phyloP scores from a whole-genome alignment of 1,140 invertebrate genomes.

The Heliconius eleuchia region DNA sequence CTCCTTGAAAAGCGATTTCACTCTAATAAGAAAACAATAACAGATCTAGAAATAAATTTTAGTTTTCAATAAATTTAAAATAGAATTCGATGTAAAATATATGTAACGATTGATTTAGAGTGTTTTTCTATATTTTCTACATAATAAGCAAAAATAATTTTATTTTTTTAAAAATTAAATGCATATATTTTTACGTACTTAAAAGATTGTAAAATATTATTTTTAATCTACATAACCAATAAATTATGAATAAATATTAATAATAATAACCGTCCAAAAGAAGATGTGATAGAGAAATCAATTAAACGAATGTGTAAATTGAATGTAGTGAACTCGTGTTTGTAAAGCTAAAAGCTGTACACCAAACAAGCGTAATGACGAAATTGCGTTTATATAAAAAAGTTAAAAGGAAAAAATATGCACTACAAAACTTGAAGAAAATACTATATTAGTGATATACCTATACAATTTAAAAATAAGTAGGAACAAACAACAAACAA shows the following conservation, averaged over 20 bases:
- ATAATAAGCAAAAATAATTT: neutral
- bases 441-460: neutral
- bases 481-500: constrained; percentile 40
- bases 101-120: neutral
- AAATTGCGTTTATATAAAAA: neutral
- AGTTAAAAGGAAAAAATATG: neutral
- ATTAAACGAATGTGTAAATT: neutral
- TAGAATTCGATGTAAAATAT: neutral
- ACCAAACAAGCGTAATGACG: constrained; percentile 1
- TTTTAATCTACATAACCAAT: neutral
- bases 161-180: neutral
- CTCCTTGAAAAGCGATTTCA: constrained; percentile 37
- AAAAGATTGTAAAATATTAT: neutral
- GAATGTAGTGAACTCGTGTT: constrained; percentile 35
- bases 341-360: constrained; percentile 28
- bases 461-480: constrained; percentile 28
- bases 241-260: neutral
- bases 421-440: neutral
- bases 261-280: neutral
- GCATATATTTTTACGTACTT: neutral
- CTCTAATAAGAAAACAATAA: constrained; percentile 45
- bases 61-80: neutral
- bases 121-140: neutral
- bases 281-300: neutral
- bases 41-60: constrained; percentile 36